Conservation (phyloP, 2,888 invertebrate genomes). For the Hirtodrosophila histrioides region DNA sequence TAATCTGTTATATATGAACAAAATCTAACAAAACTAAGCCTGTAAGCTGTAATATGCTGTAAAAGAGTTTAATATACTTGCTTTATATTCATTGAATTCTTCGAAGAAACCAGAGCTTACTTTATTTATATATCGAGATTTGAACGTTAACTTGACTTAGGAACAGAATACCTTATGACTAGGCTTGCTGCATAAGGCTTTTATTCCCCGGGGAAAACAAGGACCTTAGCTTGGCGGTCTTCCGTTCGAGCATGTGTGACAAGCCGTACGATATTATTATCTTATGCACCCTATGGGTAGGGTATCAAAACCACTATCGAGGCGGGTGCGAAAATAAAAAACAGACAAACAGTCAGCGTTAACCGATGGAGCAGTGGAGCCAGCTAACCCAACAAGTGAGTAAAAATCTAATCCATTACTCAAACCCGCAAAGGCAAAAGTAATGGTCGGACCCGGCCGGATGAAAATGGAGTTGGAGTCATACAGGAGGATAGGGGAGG, state of each 20-base stretch:
- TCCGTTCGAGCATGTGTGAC: background rate
- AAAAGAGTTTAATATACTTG: background rate
- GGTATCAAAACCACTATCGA: slow-evolving; percentile 37
- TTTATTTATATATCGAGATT: background rate
- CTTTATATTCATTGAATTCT: background rate
- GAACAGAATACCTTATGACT: too few relatives aligned
- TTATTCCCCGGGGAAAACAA: too few relatives aligned
- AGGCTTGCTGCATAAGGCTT: too few relatives aligned
- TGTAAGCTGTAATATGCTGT: too few relatives aligned
- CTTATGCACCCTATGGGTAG: slow-evolving; percentile 7
- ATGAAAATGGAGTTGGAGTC: background rate
- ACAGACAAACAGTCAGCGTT: slow-evolving; percentile 20
- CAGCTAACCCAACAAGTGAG: slow-evolving; percentile 62
- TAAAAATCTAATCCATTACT: slow-evolving; percentile 79
- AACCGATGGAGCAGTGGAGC: slow-evolving; percentile 17
- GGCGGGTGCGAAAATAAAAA: slow-evolving; percentile 33
- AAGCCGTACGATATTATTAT: background rate
- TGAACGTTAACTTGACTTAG: too few relatives aligned
- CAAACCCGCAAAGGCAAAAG: slow-evolving; percentile 71
- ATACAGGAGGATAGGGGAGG: background rate
- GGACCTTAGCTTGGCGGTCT: too few relatives aligned
- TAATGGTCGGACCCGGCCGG: slow-evolving; percentile 51
- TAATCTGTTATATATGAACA: too few relatives aligned
- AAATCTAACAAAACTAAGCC: background rate
- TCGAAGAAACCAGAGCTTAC: background rate